phyloP scores from a whole-genome alignment of 2,113 vertebrate species.

The Heterocephalus glaber region DNA sequence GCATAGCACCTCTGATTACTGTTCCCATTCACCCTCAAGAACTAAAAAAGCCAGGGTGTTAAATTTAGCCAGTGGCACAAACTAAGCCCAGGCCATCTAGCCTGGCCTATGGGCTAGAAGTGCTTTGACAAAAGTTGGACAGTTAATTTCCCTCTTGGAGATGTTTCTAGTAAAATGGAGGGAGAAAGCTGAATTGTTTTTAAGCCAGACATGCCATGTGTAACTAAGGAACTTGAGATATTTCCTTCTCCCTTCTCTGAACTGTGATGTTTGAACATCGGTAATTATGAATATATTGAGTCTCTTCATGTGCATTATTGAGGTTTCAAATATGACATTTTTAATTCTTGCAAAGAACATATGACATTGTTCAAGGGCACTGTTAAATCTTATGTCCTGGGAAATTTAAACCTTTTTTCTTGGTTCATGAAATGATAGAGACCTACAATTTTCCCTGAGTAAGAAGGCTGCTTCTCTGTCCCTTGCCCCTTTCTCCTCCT shows the following conservation, averaged over 20 bases:
- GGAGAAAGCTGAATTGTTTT: not conserved
- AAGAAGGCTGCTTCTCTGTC: slow-evolving; percentile 53
- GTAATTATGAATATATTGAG: slow-evolving; percentile 3
- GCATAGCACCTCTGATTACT: slow-evolving; percentile 71
- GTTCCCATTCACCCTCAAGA: slow-evolving; percentile 67
- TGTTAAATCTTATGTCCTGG: not conserved
- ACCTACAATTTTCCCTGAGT: slow-evolving; percentile 42
- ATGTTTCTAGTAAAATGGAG: slow-evolving; percentile 39
- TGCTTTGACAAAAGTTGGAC: slow-evolving; percentile 49
- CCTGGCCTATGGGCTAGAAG: slow-evolving; percentile 63
- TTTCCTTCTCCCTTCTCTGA: not conserved
- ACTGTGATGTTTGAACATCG: not conserved
- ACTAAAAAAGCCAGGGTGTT: slow-evolving; percentile 78
- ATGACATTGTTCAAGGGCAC: not conserved
- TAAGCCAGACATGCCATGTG: not conserved
- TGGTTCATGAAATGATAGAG: not conserved
- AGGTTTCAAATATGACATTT: slow-evolving; percentile 9
- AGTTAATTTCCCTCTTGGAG: slow-evolving; percentile 59
- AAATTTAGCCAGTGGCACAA: slow-evolving; percentile 62
- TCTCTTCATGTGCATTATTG: not conserved
- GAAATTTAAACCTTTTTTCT: slow-evolving; percentile 15
- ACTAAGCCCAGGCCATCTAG: slow-evolving; percentile 13
- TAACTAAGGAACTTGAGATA: not conserved
- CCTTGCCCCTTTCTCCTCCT: slow-evolving; percentile 50
- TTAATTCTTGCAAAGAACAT: not conserved